phyloP scores from a whole-genome alignment of 1,140 invertebrate species.

The Acromyrmex echinatior region DNA sequence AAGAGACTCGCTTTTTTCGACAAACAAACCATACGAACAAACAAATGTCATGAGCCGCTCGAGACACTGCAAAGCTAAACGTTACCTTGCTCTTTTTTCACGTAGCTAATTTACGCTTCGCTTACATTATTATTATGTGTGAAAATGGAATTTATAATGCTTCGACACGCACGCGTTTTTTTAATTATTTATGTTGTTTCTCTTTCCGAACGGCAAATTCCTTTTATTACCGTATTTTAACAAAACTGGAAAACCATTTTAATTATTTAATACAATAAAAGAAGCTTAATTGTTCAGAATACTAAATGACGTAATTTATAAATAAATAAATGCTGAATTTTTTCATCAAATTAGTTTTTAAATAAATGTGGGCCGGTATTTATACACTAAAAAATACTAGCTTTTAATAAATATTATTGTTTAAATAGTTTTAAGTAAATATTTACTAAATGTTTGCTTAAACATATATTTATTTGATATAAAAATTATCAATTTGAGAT shows the following conservation, averaged over 20 bases:
- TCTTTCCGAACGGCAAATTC: neutral
- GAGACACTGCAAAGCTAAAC: constrained; percentile 37
- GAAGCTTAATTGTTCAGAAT: neutral
- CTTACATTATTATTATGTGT: constrained; percentile 43
- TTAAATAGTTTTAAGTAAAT: no score
- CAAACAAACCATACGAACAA: constrained; percentile 29
- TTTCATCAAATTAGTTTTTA: constrained; percentile 10
- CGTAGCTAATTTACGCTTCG: constrained; percentile 51
- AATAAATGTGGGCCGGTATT: no score
- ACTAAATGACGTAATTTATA: constrained; percentile 4
- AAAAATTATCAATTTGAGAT: no score
- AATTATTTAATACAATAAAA: constrained; percentile 25
- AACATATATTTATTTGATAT: no score
- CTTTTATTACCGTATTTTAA: neutral
- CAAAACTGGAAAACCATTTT: neutral
- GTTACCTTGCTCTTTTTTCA: constrained; percentile 42
- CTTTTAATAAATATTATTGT: no score
- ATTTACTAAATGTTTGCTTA: no score
- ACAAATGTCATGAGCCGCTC: constrained; percentile 49
- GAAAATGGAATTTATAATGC: constrained; percentile 15
- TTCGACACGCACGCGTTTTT: neutral
- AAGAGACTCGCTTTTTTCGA: constrained; percentile 31
- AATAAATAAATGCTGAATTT: neutral
- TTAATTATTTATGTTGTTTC: neutral
- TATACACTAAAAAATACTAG: no score